Conservation (phyloP, 1,140 invertebrate genomes). For the Maniola jurtina region DNA sequence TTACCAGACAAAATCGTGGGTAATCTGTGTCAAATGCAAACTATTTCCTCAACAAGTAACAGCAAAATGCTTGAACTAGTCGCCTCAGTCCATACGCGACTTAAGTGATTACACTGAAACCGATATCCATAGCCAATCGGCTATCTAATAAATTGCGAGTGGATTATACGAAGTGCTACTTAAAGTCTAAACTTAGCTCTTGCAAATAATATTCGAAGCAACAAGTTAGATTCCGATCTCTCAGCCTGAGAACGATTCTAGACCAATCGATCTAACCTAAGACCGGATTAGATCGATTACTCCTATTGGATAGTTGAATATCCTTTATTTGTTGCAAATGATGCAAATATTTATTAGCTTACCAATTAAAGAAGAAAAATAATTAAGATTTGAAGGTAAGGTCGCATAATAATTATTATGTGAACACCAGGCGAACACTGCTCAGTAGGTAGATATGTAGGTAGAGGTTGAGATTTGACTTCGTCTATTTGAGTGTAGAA, state of each 20-base stretch:
- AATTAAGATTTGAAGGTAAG: not conserved
- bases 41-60: too few species aligned
- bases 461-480: too few species aligned
- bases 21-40: too few species aligned
- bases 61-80: not conserved
- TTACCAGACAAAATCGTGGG: too few species aligned
- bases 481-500: too few species aligned
- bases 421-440: too few species aligned
- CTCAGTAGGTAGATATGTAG: too few species aligned
- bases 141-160: constrained; percentile 5
- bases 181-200: constrained; percentile 15
- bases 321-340: constrained; percentile 10
- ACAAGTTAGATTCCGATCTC: constrained; percentile 38
- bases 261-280: constrained; percentile 35
- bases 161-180: constrained; percentile 10
- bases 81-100: not conserved
- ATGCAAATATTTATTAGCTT: constrained; percentile 2
- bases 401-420: too few species aligned
- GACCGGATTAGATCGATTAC: constrained; percentile 5
- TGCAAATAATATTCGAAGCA: constrained; percentile 17
- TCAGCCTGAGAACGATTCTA: constrained; percentile 50
- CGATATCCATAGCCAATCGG: constrained; percentile 3
- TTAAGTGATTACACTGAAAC: not conserved
- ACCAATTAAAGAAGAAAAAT: not conserved
- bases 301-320: not conserved